phyloP scores from a whole-genome alignment of 2,113 vertebrate species.

The Lampris megalopsis region DNA sequence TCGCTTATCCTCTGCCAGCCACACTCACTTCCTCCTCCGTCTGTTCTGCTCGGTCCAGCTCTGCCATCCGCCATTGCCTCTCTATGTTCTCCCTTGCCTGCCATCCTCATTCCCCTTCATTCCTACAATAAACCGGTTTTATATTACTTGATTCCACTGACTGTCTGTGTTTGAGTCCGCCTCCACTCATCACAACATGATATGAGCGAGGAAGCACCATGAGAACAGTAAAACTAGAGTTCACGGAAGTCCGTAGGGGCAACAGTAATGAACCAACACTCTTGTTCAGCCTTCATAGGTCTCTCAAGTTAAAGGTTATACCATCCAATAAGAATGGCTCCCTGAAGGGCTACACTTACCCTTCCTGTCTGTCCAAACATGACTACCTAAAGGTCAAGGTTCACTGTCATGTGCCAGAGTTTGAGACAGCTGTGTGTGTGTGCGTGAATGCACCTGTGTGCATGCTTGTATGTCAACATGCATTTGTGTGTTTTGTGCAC shows the following conservation, averaged over 20 bases:
- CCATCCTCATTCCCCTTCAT: no score
- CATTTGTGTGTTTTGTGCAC: no score
- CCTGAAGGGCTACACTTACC: conserved; percentile 53
- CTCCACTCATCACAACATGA: no score
- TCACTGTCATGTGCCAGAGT: conserved; percentile 34
- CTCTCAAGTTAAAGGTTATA: conserved; percentile 76
- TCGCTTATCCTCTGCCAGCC: no score
- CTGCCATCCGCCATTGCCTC: no score
- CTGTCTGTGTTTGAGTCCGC: no score
- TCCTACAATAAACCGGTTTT: no score
- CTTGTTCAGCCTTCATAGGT: conserved; percentile 56
- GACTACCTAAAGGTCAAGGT: conserved; percentile 62
- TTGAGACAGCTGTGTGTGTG: conserved; percentile 19
- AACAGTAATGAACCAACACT: conserved; percentile 59
- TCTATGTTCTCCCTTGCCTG: no score
- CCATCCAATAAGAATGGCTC: conserved; percentile 73
- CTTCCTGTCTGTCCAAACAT: conserved; percentile 39
- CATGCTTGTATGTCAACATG: background rate
- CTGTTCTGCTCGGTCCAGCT: no score
- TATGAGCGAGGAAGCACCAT: background rate
- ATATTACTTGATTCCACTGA: no score
- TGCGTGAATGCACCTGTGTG: conserved; percentile 17
- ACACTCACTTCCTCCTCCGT: no score
- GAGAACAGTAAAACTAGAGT: conserved; percentile 46
- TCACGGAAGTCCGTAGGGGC: conserved; percentile 30